Evolutionary conservation across 1,140 invertebrate genomes (phyloP).

Genomic region (Meloidogyne exigua): DNA sequence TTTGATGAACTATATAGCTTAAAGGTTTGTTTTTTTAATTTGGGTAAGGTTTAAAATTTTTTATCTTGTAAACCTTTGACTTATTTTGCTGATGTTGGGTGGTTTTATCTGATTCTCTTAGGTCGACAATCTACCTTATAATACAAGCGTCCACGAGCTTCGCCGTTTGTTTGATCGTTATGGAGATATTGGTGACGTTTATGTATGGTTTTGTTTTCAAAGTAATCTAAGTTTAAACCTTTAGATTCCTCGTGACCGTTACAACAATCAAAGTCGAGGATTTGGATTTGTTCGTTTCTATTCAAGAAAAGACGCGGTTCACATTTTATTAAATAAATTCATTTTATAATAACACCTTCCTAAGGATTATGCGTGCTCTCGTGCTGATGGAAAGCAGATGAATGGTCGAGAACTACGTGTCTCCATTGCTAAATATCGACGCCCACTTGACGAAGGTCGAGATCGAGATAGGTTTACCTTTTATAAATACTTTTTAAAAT

Average conservation of each 20-base stretch:
- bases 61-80: too few relatives aligned
- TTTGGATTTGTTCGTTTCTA: constrained; percentile 45
- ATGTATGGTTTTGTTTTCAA: not conserved
- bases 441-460: constrained; percentile 38
- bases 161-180: constrained; percentile 43
- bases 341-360: not conserved
- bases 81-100: too few relatives aligned
- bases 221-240: not conserved
- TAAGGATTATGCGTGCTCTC: constrained; percentile 29
- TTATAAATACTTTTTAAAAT: not conserved
- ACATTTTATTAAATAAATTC: not conserved
- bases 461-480: constrained; percentile 26
- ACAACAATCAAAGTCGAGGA: constrained; percentile 29
- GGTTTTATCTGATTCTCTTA: not conserved
- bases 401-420: constrained; percentile 39
- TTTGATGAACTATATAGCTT: constrained; percentile 34
- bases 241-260: constrained; percentile 37
- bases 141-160: constrained; percentile 37
- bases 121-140: constrained; percentile 35
- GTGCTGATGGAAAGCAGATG: constrained; percentile 28
- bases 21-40: constrained; percentile 21
- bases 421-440: constrained; percentile 36
- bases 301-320: constrained; percentile 32
- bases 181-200: constrained; percentile 44
- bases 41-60: too few relatives aligned